Base-by-base conservation (phyloP, 1,140 invertebrate species). In the Chrysopa pallens region DNA sequence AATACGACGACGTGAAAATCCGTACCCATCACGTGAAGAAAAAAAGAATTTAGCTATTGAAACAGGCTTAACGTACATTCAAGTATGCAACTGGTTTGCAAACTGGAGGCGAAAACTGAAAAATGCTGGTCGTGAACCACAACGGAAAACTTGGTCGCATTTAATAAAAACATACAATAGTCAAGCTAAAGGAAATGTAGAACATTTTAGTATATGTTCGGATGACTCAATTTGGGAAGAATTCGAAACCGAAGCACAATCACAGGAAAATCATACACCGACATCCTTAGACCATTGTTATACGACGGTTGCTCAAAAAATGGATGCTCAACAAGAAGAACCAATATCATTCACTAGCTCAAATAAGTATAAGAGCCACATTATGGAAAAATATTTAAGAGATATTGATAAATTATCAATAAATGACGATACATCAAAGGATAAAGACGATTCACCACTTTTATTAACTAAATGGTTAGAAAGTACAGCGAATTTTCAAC, bases 81-180 rank as follows among this genome's bases (percentile, higher is more conserved):
- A 80, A 63, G 77, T 80, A 36, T 81, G 77, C 50, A 81, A 81
- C 54, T 81, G 78, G 78, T 81, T 81, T 55, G 78, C 78, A 13
- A 81, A 81, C 48, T 80, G 77, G 77, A 67, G 78, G 31, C 58
- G 78, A 49, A 80, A 80, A 56, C 54, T 81, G 29, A 80, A 80
- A 58, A 79, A 78, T 49, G 74, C 75, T 2, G 73, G 75, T 42
- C 64, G 63, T 31, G 71, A 76, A 49, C 64, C 67, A 23, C 68
- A 72, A 39, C 69, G 73, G 48, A 71, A 70, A 49, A 76, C 76
- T 1, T 80, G 78, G 78, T 76, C 74, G 6, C 69, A 76, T 51
- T 61, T 79, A 1, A 79, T 80, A 29, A 77, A 77, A 54, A 74
- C 74, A 4, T 80, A 80, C 58, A 80, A 80, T 53, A 69, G 70